phyloP scores from a whole-genome alignment of 2,888 invertebrate genomes.

The Thecophora atra region DNA sequence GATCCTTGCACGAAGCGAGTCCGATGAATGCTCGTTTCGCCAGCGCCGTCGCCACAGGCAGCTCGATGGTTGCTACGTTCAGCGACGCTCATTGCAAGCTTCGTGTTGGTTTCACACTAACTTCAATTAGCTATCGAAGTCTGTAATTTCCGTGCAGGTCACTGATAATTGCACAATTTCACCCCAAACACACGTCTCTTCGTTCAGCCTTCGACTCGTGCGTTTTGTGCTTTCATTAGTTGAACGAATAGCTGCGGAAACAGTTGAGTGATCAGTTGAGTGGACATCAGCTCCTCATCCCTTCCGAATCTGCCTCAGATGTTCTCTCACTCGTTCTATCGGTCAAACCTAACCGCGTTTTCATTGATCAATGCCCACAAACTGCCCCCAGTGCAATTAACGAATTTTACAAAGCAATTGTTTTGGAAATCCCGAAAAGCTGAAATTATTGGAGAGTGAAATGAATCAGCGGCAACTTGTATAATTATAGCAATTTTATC shows the following conservation, averaged over 20 bases:
- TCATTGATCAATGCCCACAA: neutral
- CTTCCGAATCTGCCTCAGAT: neutral
- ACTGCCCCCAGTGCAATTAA: neutral
- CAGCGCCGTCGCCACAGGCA: neutral
- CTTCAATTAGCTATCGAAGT: neutral
- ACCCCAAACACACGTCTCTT: no score
- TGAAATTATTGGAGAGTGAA: neutral
- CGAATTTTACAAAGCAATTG: neutral
- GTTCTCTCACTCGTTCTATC: neutral
- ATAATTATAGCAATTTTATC: no score
- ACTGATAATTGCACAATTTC: slow-evolving; percentile 12
- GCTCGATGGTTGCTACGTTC: slow-evolving; percentile 18
- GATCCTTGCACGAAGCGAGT: neutral
- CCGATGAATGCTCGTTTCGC: neutral
- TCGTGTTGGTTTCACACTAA: slow-evolving; percentile 16
- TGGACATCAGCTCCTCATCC: no score
- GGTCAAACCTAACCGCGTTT: neutral
- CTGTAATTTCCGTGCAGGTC: slow-evolving; percentile 27
- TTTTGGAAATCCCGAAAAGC: neutral
- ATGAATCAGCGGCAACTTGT: neutral
- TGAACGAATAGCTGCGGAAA: no score
- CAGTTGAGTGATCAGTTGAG: no score
- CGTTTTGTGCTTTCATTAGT: no score
- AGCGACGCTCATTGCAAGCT: slow-evolving; percentile 2
- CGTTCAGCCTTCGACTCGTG: no score